Evolutionary conservation across 2,888 invertebrate genomes (phyloP).

Genomic region (Tetrapedia diversipes): DNA sequence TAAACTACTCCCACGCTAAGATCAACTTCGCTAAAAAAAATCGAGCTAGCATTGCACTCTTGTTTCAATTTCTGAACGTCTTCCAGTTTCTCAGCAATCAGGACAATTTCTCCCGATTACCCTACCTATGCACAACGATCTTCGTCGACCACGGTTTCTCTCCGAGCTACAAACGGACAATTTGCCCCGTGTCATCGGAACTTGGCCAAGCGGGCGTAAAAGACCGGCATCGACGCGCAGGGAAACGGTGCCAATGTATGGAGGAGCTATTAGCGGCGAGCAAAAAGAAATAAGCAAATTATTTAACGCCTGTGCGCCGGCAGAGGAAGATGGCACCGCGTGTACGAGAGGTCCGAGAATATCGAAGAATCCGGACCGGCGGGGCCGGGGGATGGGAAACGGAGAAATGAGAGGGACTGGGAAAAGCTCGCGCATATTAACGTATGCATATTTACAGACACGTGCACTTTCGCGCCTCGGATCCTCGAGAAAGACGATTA

Average conservation of each 20-base stretch:
- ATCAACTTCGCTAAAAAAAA: no score
- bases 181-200: slow-evolving; percentile 17
- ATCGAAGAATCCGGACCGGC: slow-evolving; percentile 59
- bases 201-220: neutral
- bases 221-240: slow-evolving; percentile 39
- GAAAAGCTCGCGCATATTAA: slow-evolving; percentile 65
- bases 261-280: slow-evolving; percentile 58
- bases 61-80: no score
- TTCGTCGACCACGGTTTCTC: neutral
- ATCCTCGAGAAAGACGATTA: slow-evolving; percentile 73
- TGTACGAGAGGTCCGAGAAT: slow-evolving; percentile 52
- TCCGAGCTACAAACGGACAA: neutral
- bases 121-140: neutral
- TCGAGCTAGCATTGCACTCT: no score
- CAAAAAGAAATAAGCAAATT: slow-evolving; percentile 70
- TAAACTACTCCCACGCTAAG: no score
- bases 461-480: slow-evolving; percentile 78
- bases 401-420: slow-evolving; percentile 30
- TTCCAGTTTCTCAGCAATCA: no score
- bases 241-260: slow-evolving; percentile 53
- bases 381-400: slow-evolving; percentile 17
- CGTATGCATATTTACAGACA: slow-evolving; percentile 75
- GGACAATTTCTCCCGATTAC: no score
- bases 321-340: slow-evolving; percentile 51
- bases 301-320: slow-evolving; percentile 66